Percentiles rank a stretch among this genome's conserved stretches.
Evolutionary conservation across 2,797 vertebrate species (phyloP).

Genomic region (Gobionotothen gibberifrons): DNA sequence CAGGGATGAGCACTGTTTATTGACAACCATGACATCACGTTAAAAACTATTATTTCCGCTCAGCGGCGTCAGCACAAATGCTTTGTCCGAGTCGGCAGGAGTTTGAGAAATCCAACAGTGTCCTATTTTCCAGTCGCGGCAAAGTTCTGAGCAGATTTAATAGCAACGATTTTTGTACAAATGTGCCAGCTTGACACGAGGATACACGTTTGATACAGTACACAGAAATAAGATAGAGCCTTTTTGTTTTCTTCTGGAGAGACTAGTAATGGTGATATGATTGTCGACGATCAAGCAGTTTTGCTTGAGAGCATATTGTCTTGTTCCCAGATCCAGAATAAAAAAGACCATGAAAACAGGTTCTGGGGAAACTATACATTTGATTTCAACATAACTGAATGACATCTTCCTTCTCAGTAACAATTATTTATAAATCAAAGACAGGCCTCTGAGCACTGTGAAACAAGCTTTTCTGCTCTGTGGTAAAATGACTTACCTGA

Average conservation of each 20-base stretch:
- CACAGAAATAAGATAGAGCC: conserved; percentile 8
- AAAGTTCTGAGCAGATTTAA: conserved; percentile 22
- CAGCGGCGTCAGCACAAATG: conserved; percentile 37
- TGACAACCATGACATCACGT: conserved; percentile 34
- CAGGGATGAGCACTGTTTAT: conserved; percentile 7
- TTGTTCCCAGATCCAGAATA: conserved; percentile 40
- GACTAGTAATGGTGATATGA: conserved; percentile 19
- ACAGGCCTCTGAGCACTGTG: conserved; percentile 57
- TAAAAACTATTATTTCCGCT: conserved; percentile 52
- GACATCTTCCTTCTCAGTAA: conserved; percentile 59
- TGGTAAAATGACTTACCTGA: conserved; percentile 58
- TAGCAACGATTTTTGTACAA: conserved; percentile 19
- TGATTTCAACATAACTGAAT: conserved; percentile 70
- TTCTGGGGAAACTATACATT: conserved; percentile 65
- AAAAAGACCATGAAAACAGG: conserved; percentile 44
- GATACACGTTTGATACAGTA: not conserved
- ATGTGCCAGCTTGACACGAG: conserved; percentile 24
- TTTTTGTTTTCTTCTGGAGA: conserved; percentile 34
- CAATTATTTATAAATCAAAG: conserved; percentile 70
- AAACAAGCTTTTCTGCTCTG: conserved; percentile 65
- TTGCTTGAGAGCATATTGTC: conserved; percentile 32
- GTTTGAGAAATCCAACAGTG: conserved; percentile 37
- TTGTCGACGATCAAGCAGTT: conserved; percentile 17
- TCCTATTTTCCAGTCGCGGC: conserved; percentile 36
- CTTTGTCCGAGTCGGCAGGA: conserved; percentile 30